Evolutionary conservation across 1,140 invertebrate genomes (phyloP).

Genomic region (Holotrichia oblita): DNA sequence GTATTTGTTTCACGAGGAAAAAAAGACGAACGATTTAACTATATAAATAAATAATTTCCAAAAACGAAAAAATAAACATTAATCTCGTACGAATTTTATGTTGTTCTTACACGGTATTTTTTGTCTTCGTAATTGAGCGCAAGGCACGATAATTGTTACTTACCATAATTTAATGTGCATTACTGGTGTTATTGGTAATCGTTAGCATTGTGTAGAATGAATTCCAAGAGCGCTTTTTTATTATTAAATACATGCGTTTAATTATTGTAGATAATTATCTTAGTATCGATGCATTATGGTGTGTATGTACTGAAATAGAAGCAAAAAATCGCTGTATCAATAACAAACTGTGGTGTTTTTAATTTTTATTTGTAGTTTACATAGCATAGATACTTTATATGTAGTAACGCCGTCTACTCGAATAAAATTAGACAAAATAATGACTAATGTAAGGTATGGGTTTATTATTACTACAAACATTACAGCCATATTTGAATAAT

Average conservation of each 20-base stretch:
- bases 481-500: too few species aligned
- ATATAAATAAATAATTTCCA: background rate
- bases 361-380: too few species aligned
- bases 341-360: too few species aligned
- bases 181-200: background rate
- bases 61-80: background rate
- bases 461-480: too few species aligned
- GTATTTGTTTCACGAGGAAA: constrained; percentile 5
- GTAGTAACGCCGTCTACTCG: too few species aligned
- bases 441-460: too few species aligned
- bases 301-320: too few species aligned
- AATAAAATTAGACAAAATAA: too few species aligned
- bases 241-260: background rate
- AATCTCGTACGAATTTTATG: constrained; percentile 27
- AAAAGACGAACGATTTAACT: background rate
- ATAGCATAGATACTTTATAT: too few species aligned
- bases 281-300: too few species aligned
- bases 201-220: background rate
- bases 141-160: constrained; percentile 19
- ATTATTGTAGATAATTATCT: background rate
- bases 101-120: constrained; percentile 16
- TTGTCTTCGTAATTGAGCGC: constrained; percentile 14
- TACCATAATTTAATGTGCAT: constrained; percentile 17
- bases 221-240: background rate
- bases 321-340: too few species aligned